These are phyloP conservation scores for Antrozous pallidus DNA, from an alignment of 2,797 vertebrate genomes.

Conservation along the genomic window DNA sequence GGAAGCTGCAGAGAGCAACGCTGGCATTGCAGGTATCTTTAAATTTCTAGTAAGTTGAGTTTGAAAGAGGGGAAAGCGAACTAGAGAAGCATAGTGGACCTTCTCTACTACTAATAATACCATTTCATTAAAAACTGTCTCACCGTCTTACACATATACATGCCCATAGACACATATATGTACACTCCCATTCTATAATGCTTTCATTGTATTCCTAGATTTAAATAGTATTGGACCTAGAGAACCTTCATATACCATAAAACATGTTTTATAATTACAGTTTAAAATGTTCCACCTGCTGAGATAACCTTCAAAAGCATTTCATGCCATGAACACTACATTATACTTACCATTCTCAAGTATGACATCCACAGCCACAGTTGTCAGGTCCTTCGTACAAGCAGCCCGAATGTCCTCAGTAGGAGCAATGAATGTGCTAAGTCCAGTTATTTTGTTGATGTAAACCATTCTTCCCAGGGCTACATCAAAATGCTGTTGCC, in stretches of 20 bases:
- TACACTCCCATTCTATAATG: neutral
- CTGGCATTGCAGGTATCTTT: neutral
- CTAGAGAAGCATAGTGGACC: neutral
- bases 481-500: slow-evolving; percentile 91
- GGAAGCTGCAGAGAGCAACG: neutral
- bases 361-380: slow-evolving; percentile 90
- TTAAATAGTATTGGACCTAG: slow-evolving; percentile 9
- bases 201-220: slow-evolving; percentile 22
- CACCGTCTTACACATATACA: neutral
- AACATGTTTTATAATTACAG: neutral
- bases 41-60: neutral
- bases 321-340: neutral
- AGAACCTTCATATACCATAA: neutral
- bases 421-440: slow-evolving; percentile 89
- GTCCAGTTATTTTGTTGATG: slow-evolving; percentile 92
- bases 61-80: neutral
- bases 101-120: neutral
- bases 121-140: slow-evolving; percentile 34
- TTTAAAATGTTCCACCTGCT: slow-evolving; percentile 2
- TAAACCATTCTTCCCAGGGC: slow-evolving; percentile 88
- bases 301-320: slow-evolving; percentile 20
- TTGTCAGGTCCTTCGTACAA: slow-evolving; percentile 91
- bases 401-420: slow-evolving; percentile 79
- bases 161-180: neutral
- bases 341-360: slow-evolving; percentile 87